Conservation (phyloP, 1,140 invertebrate genomes). For the Babylonia areolata region DNA sequence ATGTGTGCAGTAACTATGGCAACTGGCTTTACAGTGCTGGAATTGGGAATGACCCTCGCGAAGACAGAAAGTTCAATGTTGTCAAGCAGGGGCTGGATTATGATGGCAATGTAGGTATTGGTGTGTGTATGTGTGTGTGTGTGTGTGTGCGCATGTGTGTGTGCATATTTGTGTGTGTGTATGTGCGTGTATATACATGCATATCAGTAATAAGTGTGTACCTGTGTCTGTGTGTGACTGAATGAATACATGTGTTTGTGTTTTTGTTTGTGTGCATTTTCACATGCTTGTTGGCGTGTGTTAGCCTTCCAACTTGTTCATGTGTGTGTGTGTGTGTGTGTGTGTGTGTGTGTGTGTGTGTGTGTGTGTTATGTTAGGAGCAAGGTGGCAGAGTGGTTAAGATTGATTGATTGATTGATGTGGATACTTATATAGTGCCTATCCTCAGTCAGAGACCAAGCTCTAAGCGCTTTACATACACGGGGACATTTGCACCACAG, state of each 20-base stretch:
- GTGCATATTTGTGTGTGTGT: background rate
- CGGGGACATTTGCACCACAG: too few species aligned
- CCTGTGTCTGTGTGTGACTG: background rate
- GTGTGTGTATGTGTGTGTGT: background rate
- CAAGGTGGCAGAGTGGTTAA: too few species aligned
- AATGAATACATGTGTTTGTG: background rate
- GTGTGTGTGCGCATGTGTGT: background rate
- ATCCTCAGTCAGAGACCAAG: too few species aligned
- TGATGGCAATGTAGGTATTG: slow-evolving; percentile 68
- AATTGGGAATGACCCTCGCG: slow-evolving; percentile 76
- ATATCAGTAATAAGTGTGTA: too few species aligned
- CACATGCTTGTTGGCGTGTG: too few species aligned
- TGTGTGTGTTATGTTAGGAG: too few species aligned
- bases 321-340: background rate
- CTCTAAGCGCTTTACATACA: too few species aligned
- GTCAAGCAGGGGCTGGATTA: slow-evolving; percentile 77
- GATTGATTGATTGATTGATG: too few species aligned
- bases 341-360: background rate
- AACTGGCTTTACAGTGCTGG: slow-evolving; percentile 77
- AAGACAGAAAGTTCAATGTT: slow-evolving; percentile 77
- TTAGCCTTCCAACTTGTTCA: background rate
- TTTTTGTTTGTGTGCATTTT: background rate
- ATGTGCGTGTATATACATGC: background rate
- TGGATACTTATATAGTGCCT: too few species aligned
- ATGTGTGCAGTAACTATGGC: slow-evolving; percentile 77